Conservation (phyloP, 2,797 vertebrate species). For the Diceros bicornis region DNA sequence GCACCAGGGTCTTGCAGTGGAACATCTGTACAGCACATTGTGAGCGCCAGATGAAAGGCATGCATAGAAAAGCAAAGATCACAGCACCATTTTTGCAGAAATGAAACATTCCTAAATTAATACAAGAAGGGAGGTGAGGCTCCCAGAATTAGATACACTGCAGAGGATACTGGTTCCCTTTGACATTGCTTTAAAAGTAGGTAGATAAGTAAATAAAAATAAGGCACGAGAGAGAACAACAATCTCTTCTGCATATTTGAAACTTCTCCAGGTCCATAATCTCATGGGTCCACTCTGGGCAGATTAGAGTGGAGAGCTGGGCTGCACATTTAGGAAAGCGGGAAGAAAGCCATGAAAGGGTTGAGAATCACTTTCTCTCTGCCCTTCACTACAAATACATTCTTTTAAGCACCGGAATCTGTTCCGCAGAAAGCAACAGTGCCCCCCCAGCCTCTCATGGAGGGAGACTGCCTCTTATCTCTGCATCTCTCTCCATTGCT, state of each 20-base stretch:
- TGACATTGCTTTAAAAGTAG: neutral
- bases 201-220: neutral
- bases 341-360: neutral
- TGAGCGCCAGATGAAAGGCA: conserved; percentile 74
- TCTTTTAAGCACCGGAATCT: neutral
- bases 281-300: neutral
- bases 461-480: conserved; percentile 38
- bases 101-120: conserved; percentile 78
- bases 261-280: neutral
- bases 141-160: neutral
- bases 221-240: neutral
- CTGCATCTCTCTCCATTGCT: conserved; percentile 32
- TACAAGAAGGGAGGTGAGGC: conserved; percentile 70
- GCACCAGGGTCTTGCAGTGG: conserved; percentile 5
- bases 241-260: neutral
- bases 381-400: neutral
- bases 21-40: conserved; percentile 85
- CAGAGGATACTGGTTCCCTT: neutral
- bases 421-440: neutral
- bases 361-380: conserved; percentile 10
- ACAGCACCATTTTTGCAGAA: conserved; percentile 72
- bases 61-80: conserved; percentile 75
- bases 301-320: neutral
- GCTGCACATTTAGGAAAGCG: neutral
- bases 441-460: neutral